A percentile compares a stretch with the other conserved stretches of the same genome.
Conservation (phyloP, 2,113 vertebrate species). For the Canis aureus region DNA sequence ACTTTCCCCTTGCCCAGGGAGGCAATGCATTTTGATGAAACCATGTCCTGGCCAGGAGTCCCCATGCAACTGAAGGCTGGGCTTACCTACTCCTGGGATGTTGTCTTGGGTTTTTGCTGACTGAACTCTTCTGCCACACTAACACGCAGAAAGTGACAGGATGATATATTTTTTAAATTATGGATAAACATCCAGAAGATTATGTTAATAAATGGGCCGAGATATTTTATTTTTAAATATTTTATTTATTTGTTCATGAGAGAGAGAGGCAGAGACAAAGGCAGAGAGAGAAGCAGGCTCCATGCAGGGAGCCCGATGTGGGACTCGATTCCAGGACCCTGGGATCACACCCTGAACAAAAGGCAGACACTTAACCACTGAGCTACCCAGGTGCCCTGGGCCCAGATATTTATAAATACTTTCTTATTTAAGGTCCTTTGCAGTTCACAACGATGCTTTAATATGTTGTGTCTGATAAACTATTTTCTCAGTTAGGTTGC, state of each 20-base stretch:
- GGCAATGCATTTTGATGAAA: not conserved
- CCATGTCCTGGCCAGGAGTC: fast-evolving
- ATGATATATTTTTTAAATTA: not conserved
- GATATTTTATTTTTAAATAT: not conserved
- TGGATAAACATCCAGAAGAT: not conserved
- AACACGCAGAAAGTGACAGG: not conserved
- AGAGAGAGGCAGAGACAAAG: too few species aligned
- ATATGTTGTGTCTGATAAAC: not conserved
- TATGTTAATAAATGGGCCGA: not conserved
- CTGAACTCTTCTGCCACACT: not conserved
- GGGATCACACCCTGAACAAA: too few species aligned
- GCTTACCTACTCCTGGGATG: not conserved
- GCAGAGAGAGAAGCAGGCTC: too few species aligned
- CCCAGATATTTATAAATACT: not conserved
- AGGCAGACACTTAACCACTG: too few species aligned
- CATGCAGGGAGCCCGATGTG: too few species aligned
- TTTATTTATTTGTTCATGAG: too few species aligned
- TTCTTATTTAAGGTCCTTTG: not conserved
- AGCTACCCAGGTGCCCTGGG: too few species aligned
- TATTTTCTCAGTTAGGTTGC: not conserved
- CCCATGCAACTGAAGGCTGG: not conserved
- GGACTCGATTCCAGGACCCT: too few species aligned
- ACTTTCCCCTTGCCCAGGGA: not conserved
- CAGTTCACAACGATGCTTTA: not conserved
- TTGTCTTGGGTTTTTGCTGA: not conserved